Evolutionary conservation across 2,113 vertebrate species (phyloP), one percentile per base, ranked within the genome.

Genomic region (Natator depressus): DNA sequence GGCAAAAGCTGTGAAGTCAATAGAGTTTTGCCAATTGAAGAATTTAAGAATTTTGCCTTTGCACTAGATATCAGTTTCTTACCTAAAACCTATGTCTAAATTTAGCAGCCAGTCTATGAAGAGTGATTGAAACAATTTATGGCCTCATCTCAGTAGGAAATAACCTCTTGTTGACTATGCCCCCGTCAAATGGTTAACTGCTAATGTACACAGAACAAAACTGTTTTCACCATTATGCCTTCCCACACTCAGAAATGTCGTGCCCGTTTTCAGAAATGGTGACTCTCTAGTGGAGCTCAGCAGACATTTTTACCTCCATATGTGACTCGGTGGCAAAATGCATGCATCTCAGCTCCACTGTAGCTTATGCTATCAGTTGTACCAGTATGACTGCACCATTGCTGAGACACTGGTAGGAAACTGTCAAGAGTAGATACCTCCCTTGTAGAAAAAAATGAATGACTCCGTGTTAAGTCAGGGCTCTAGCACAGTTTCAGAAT

Each of bases 51-150:
- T 82, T 92, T 88, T 95, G 76, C 65, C 85, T 80, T 93, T 94
- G 88, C 57, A 89, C 75, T 85, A 38, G 51, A 8, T 84, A 84
- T 93, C 94, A 87, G 57, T 81, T 89, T 89, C 82, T 90, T 93
- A 85, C 65, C 46, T 79, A 91, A 95, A 89, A 94, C 69, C 50
- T 88, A 83, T 65, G 38, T 82, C 85, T 94, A 93, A 94, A 94
- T 96, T 95, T 95, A 97, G 85, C 94, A 95, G 65, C 79, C 89
- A 95, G 93, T 95, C 91, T 97, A 92, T 94, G 95, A 95, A 96
- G 80, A 94, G 54, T 1, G 1, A 95, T 87, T 91, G 83, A 96
- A 94, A 93, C 57, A 4, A 88, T 95, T 95, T 94, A 93, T 91
- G 89, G 81, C 75, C 94, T 85, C 93, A 91, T 97, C 89, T 84